Base-by-base conservation (phyloP, 2,888 invertebrate genomes). In the Philereme vetulata region DNA sequence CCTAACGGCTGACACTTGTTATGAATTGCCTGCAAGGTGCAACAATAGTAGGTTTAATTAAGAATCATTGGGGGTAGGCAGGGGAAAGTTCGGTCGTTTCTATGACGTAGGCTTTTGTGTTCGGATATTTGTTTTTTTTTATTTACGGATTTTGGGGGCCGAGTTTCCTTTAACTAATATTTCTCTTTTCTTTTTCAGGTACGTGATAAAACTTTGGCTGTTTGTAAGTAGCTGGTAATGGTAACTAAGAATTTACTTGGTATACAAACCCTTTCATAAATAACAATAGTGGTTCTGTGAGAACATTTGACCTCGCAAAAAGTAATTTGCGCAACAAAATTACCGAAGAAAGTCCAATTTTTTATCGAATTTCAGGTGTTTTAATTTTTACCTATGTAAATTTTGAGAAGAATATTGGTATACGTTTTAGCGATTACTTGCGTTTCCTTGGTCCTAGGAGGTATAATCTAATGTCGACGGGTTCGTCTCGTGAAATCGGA, bases 21-120 rank as follows among this genome's bases (percentile, higher is more conserved):
- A 87, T 84, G 82, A 85, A 86, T 84, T 75, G 79, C 75, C 67
- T 77, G 83, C 77, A 79, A 84, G 82, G 81, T 86, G 85, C 86
- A 88, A 89, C 86, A 88, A 86, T 81, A 70, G 80, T 77, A 63
- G 71, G 67, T 78, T 83, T 85, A 84, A 86, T 88, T 86, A 85
- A 86, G 84, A 81, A 78, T 81, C 75, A 81, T 80, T 74, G 76
- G 71, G 72, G 75, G 75, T 74, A 71, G 67, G 65, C 48, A 36
- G 60, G 72, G 70, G 65, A 66, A 70, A 69, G 68, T 75, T 68
- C 54, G 63, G 64, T 68, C 60, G 51, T 67, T 67, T 53, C 60
- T 60, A 65, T 68, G 68, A 70, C 66, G 67, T 66, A 63, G 68
- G 64, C 67, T 46, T 66, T 70, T 67, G 64, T 64, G 64, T 65